Evolutionary conservation across 1,140 invertebrate genomes (phyloP), one percentile per base, ranked within the genome.

Genomic region (Zaprionus inermis): DNA sequence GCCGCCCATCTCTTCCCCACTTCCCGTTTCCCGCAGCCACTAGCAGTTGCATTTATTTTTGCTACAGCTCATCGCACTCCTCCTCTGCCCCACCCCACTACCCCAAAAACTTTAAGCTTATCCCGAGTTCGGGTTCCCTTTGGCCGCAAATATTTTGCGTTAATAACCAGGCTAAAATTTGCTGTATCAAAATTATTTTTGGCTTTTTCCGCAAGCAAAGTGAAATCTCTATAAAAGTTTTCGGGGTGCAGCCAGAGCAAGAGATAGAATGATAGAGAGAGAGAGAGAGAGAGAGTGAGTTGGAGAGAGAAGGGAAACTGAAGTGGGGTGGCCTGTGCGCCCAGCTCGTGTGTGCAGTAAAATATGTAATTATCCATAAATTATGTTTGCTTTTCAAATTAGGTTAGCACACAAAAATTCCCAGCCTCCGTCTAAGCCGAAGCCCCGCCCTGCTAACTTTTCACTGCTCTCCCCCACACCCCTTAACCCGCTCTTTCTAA

Each of bases 31-130:
- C 24, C 24, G 5, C 24, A 5, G 83, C 64, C 65, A 67, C 55
- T 74, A 76, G 76, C 82, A 88, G 82, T 70, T 77, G 82, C 83
- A 76, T 77, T 79, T 88, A 86, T 85, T 85, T 81, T 78, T 78
- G 65, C 75, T 56, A 12, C 55, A 63, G 70, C 34, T 49, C 12
- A 4, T 36, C 34, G 12, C 14, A 57, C 59, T 71, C 20, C 71
- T 57, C 49, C 56, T 36, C 63, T 76, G 36, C 52, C 36, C 16
- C 60, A 49, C 41, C 49, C 34, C 34, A 56, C 41, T 30, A 57
- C 38, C 44, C n/a, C 11, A 5, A 36, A 54, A 61, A 61, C 67
- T 75, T 61, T 59, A 72, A 85, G 60, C 30, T 16, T 24, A 9
- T 38, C 9, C 32, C 56, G 34, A 24, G 24, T 55, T 65, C 44